Evolutionary conservation across 2,797 vertebrate genomes (phyloP), one percentile per base, ranked within the genome.

Genomic region (Tragelaphus oryx): DNA sequence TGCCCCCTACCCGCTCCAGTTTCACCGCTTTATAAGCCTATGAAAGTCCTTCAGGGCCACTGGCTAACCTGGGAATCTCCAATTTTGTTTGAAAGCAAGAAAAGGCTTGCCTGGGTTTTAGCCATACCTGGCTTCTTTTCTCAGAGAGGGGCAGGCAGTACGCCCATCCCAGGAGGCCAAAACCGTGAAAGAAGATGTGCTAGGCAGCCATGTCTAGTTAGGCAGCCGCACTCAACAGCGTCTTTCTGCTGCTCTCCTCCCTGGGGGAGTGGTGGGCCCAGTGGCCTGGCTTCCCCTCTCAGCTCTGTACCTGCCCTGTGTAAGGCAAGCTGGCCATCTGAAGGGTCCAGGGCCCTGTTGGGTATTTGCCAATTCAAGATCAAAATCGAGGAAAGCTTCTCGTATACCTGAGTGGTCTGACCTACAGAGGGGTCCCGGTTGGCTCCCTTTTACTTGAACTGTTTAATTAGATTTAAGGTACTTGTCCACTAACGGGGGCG

Each of bases 21-120:
- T 74, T 82, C 3, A 10, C 50, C 17, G n/a, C 28, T 62, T 50
- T 48, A 24, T 22, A 37, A 94, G 59, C 33, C 79, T 52, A 1
- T 81, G 74, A 59, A 93, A 74, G 87, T 78, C 62, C 41, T 78
- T 57, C 46, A 37, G 30, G 41, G 74, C 30, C 55, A 11, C 28
- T 33, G 17, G 57, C n/a, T 78, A 89, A 76, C 33, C 50, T 52
- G 48, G 78, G 17, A 37, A 4, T 88, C 57, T 84, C 11, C 16
- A 30, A 11, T 89, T 94, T 92, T 65, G 3, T 93, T 68, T 57
- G 57, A 93, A 95, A 92, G 22, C 74, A 75, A 88, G 52, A 79
- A 78, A 86, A 86, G 52, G 10, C 33, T 68, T 68, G 26, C 17
- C 55, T 94, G n/a, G 50, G 6, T 24, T 28, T 89, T 76, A 76